Evolutionary conservation across 2,113 vertebrate genomes (phyloP).

Genomic region (Lonchura striata): DNA sequence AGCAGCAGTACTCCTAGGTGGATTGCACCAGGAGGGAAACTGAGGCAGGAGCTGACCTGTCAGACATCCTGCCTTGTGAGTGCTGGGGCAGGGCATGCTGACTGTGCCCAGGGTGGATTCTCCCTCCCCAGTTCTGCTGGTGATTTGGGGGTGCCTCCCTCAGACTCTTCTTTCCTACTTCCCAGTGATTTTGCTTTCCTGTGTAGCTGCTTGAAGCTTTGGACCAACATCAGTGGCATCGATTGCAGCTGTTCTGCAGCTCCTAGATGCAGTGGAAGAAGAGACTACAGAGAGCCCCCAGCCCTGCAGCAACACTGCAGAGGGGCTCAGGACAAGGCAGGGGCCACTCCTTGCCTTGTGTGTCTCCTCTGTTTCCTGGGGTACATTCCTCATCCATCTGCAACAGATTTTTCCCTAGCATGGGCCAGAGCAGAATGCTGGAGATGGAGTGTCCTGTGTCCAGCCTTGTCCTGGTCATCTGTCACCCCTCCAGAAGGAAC

Average conservation of each 20-base stretch:
- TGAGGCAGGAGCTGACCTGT: background rate
- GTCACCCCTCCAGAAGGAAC: background rate
- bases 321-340: background rate
- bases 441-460: background rate
- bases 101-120: background rate
- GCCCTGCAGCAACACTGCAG: background rate
- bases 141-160: background rate
- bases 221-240: accelerated
- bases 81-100: accelerated
- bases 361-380: background rate
- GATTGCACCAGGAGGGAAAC: background rate
- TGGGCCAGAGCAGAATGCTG: background rate
- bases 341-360: background rate
- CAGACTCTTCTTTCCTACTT: background rate
- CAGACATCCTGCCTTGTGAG: background rate
- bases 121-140: background rate
- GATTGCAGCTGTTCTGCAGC: background rate
- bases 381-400: background rate
- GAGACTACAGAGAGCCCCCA: background rate
- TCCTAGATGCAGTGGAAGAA: accelerated
- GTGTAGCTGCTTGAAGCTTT: accelerated
- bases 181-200: background rate
- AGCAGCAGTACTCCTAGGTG: background rate
- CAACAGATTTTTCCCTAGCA: background rate
- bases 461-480: background rate